Evolutionary conservation across 2,113 vertebrate species (phyloP).

Genomic region (Atlantisia rogersi): DNA sequence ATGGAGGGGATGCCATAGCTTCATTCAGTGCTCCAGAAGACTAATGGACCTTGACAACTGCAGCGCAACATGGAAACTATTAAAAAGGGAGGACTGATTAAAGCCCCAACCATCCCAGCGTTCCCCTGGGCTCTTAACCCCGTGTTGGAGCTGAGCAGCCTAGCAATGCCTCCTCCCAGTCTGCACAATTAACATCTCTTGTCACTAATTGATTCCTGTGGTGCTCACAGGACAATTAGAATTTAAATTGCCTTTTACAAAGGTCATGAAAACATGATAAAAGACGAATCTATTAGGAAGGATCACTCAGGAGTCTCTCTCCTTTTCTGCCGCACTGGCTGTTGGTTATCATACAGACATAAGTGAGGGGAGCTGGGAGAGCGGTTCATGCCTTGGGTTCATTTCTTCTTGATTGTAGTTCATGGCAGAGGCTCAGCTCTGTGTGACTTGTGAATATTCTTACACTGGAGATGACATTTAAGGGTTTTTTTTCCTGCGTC

Average conservation of each 20-base stretch:
- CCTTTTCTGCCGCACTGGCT: neutral
- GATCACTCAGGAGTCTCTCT: constrained; percentile 50
- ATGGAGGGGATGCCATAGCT: neutral
- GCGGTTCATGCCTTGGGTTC: neutral
- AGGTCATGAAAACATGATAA: constrained; percentile 81
- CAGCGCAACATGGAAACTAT: constrained; percentile 49
- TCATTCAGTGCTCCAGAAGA: constrained; percentile 17
- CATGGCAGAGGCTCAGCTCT: neutral
- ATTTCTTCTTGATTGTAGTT: constrained; percentile 24
- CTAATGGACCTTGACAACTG: constrained; percentile 57
- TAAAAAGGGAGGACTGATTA: constrained; percentile 48
- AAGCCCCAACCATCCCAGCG: constrained; percentile 26
- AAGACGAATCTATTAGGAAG: constrained; percentile 75
- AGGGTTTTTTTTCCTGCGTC: neutral
- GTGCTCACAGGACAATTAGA: constrained; percentile 78
- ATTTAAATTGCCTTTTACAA: constrained; percentile 82
- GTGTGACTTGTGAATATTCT: constrained; percentile 12
- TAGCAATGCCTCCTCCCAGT: constrained; percentile 49
- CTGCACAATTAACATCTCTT: constrained; percentile 73
- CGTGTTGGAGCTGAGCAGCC: constrained; percentile 30
- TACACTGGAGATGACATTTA: neutral
- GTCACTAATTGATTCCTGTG: constrained; percentile 80
- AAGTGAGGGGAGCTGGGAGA: neutral
- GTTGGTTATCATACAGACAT: neutral
- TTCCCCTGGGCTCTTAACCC: constrained; percentile 61